These are phyloP conservation scores for Tigriopus japonicus DNA, from an alignment of 1,140 invertebrate genomes.

Conservation along the genomic window DNA sequence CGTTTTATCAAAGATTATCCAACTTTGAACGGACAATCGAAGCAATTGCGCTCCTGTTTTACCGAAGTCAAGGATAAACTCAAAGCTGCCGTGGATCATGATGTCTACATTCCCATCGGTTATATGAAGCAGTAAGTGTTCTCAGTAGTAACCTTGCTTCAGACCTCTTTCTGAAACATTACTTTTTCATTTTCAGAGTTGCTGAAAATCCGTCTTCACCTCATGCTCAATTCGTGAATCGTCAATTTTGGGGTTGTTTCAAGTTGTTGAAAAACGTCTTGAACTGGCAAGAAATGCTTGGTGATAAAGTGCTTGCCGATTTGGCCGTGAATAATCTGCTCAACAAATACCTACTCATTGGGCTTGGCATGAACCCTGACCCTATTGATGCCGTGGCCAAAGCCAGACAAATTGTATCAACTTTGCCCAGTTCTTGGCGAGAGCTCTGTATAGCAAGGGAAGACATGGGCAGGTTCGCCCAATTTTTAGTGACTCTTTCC, in stretches of 20 bases:
- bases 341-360: conserved; percentile 6
- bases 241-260: conserved; percentile 12
- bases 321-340: not conserved
- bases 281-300: conserved; percentile 6
- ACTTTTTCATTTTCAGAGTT: not conserved
- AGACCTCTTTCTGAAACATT: no score
- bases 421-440: not conserved
- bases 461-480: no score
- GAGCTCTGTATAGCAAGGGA: no score
- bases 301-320: not conserved
- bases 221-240: conserved; percentile 1
- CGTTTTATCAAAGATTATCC: not conserved
- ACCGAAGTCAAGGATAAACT: not conserved
- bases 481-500: no score
- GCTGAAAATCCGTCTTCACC: not conserved
- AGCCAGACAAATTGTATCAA: not conserved
- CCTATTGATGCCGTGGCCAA: conserved; percentile 1
- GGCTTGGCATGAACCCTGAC: conserved; percentile 1
- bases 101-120: conserved; percentile 10
- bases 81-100: conserved; percentile 2
- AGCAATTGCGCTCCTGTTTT: not conserved
- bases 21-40: not conserved
- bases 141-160: no score
- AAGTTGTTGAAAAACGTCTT: conserved; percentile 10
- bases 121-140: not conserved